Evolutionary conservation across 1,140 invertebrate species (phyloP).

Genomic region (Zelostemma sp.): DNA sequence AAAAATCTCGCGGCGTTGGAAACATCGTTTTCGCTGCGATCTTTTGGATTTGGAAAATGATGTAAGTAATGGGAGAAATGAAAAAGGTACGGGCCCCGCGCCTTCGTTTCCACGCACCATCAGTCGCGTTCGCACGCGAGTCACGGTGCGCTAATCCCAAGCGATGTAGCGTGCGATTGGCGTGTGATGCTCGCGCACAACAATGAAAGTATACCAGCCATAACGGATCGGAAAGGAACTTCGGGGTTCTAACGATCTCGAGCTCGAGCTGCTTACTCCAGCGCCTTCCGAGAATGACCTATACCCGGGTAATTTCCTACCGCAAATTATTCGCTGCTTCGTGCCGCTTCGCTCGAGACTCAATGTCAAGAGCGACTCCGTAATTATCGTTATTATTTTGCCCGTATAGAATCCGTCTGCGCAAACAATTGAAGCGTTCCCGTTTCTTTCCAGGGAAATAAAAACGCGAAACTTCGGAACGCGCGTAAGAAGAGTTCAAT

Average conservation of each 20-base stretch:
- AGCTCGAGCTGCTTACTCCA: neutral
- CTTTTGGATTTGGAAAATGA: no score
- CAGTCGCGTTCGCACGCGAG: slow-evolving; percentile 53
- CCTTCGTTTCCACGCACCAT: slow-evolving; percentile 41
- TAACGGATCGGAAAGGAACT: slow-evolving; percentile 36
- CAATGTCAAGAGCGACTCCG: slow-evolving; percentile 3
- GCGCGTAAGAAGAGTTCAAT: no score
- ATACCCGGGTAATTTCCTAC: slow-evolving; percentile 10
- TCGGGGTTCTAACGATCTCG: slow-evolving; percentile 24
- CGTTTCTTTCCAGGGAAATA: neutral
- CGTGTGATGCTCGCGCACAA: slow-evolving; percentile 38
- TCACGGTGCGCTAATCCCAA: slow-evolving; percentile 49
- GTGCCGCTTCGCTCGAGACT: slow-evolving; percentile 11
- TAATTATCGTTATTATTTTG: slow-evolving; percentile 9
- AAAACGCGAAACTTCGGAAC: no score
- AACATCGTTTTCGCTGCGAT: no score
- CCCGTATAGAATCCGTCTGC: neutral
- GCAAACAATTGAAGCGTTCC: neutral
- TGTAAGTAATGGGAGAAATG: no score
- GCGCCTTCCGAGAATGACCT: slow-evolving; percentile 11
- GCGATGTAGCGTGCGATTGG: slow-evolving; percentile 51
- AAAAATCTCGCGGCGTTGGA: no score
- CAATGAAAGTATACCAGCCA: slow-evolving; percentile 45
- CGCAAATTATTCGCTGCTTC: slow-evolving; percentile 6
- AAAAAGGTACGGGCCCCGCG: slow-evolving; percentile 15